Evolutionary conservation across 2,888 invertebrate genomes (phyloP), one percentile per base, ranked within the genome.

Genomic region (Synergus japonicus): DNA sequence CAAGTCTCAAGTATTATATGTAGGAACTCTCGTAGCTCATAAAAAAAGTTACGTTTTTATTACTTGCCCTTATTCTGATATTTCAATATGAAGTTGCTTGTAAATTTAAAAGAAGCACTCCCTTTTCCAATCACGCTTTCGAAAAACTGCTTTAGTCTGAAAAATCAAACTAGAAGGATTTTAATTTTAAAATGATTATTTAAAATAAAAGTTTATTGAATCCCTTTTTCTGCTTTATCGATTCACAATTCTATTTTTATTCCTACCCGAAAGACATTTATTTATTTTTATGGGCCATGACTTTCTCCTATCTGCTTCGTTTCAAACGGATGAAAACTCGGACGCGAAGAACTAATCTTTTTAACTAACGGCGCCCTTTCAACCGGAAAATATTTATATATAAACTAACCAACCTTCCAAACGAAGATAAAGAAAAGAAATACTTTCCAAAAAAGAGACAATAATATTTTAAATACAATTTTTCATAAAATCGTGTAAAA

Each of bases 261-360:
- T 18, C 13, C n/a, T 18, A 4, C 5, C 67, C 29, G 13, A 49
- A 49, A 29, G 46, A 29, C 46, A 69, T 69, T 46, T 29, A 13
- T 64, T 54, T n/a, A 54, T 54, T 54, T 54, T 54, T 54, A 54
- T 54, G 54, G 54, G 54, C 22, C 18, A 69, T 46, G 46, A 69
- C 67, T 69, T 69, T 46, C 46, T 69, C 46, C 67, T 69, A 69
- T 69, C 67, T 69, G 12, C 18, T 69, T 69, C 67, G 46, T 69
- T 69, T 69, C 4, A 69, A 69, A 69, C 46, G 67, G 67, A 69
- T 69, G 67, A 22, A 46, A 69, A 69, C 46, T 54, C 46, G 15
- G 46, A 49, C 46, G 54, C 54, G n/a, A 54, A 8, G n/a, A 54
- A 46, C 46, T 69, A 44, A 69, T 69, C 67, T 46, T 69, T 69